These are phyloP conservation scores for Harpegnathos saltator DNA, from an alignment of 1,140 invertebrate species.

Conservation along the genomic window DNA sequence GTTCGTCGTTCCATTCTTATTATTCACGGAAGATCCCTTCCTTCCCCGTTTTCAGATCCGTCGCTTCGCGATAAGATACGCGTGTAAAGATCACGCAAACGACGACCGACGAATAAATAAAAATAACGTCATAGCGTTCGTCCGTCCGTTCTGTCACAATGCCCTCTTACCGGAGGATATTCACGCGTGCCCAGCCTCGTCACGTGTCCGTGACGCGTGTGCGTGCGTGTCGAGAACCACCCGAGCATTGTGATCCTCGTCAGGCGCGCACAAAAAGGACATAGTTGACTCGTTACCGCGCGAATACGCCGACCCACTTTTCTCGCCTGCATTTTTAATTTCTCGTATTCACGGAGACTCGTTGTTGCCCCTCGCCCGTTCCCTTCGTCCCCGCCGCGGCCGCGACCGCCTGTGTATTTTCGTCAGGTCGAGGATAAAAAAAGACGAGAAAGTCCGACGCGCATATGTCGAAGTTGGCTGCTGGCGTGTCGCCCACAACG, in stretches of 20 bases:
- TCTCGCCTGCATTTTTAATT: conserved; percentile 49
- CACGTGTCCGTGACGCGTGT: conserved; percentile 53
- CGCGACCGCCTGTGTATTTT: not conserved
- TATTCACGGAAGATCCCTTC: not conserved
- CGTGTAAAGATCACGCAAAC: not conserved
- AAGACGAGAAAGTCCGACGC: not conserved
- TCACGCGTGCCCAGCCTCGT: conserved; percentile 71
- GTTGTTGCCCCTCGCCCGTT: too few species aligned
- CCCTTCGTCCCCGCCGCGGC: too few species aligned
- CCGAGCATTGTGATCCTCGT: conserved; percentile 74
- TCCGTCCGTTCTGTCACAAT: conserved; percentile 54
- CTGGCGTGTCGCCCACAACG: not conserved
- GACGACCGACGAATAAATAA: conserved; percentile 42
- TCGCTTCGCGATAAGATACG: not conserved
- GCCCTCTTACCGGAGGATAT: conserved; percentile 69
- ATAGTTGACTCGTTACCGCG: conserved; percentile 61
- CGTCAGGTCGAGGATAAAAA: not conserved
- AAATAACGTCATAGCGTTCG: conserved; percentile 62
- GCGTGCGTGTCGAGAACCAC: conserved; percentile 45
- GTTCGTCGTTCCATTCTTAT: not conserved
- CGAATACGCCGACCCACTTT: conserved; percentile 14
- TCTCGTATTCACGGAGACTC: conserved; percentile 21
- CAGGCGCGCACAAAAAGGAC: conserved; percentile 67
- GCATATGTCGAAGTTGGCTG: not conserved
- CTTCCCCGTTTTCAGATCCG: not conserved